Conservation (phyloP, 37 sponge, comb jelly and placozoan genomes). For the Ianthella basta region DNA sequence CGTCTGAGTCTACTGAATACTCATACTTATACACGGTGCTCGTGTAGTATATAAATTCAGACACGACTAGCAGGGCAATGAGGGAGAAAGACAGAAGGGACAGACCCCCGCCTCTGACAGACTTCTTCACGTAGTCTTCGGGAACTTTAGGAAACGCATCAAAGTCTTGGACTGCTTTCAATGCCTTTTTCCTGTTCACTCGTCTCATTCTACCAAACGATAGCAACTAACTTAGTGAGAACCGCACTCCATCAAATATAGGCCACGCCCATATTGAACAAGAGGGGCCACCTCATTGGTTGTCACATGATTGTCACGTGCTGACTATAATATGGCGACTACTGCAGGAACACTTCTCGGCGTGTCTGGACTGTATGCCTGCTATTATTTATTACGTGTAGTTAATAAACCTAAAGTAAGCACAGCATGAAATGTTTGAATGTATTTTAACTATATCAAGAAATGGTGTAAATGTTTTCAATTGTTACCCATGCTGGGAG, state of each 20-base stretch:
- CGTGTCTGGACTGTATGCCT: background rate
- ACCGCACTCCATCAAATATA: background rate
- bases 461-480: too few relatives aligned
- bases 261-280: background rate
- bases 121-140: slow-evolving; percentile 78
- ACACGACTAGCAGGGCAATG: slow-evolving; percentile 76
- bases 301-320: slow-evolving; percentile 4
- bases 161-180: slow-evolving; percentile 73
- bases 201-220: background rate
- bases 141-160: slow-evolving; percentile 92
- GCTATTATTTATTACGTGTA: background rate
- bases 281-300: background rate
- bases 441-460: too few relatives aligned
- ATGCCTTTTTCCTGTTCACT: slow-evolving; percentile 25
- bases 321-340: too few relatives aligned
- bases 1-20: slow-evolving; percentile 83
- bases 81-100: slow-evolving; percentile 73
- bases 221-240: background rate
- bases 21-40: slow-evolving; percentile 65
- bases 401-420: slow-evolving; percentile 13
- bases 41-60: slow-evolving; percentile 83
- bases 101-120: slow-evolving; percentile 78
- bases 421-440: too few relatives aligned
- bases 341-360: too few relatives aligned
- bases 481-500: too few relatives aligned